Evolutionary conservation across 2,113 vertebrate species (phyloP).

Genomic region (Marcusenius ussheri): DNA sequence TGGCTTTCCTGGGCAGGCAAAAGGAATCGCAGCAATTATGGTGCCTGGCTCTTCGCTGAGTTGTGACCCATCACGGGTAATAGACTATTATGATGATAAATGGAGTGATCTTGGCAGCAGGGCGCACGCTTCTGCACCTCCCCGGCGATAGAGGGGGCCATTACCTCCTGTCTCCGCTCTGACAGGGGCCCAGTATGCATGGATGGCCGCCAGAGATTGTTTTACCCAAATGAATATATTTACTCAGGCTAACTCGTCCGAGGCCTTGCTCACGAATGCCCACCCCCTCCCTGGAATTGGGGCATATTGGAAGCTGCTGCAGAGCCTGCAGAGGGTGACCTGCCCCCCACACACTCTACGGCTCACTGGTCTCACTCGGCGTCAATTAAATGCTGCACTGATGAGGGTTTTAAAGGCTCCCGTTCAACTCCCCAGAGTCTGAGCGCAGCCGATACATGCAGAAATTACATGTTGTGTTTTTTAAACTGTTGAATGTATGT

Average conservation of each 20-base stretch:
- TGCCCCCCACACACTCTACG: background rate
- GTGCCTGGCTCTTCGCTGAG: slow-evolving; percentile 66
- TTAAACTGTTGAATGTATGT: slow-evolving; percentile 7
- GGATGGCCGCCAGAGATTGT: slow-evolving; percentile 58
- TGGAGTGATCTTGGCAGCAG: slow-evolving; percentile 70
- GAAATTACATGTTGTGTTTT: background rate
- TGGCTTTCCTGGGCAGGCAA: slow-evolving; percentile 57
- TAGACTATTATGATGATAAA: slow-evolving; percentile 81
- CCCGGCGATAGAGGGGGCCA: slow-evolving; percentile 54
- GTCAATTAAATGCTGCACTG: slow-evolving; percentile 4
- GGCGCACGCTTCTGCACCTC: slow-evolving; percentile 65
- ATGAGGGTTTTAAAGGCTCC: slow-evolving; percentile 1
- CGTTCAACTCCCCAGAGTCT: background rate
- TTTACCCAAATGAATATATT: slow-evolving; percentile 61
- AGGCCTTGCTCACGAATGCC: background rate
- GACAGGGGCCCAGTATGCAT: slow-evolving; percentile 54
- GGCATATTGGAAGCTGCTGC: background rate
- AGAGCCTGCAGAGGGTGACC: background rate
- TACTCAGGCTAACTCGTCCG: slow-evolving; percentile 45
- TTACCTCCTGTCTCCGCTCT: slow-evolving; percentile 64
- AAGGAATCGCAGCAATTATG: slow-evolving; percentile 69
- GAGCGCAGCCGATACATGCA: background rate
- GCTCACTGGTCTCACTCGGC: background rate
- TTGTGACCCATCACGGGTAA: slow-evolving; percentile 73
- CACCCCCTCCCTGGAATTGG: background rate